These are phyloP conservation scores for Scortum barcoo DNA, from an alignment of 2,113 vertebrate species.

Conservation along the genomic window DNA sequence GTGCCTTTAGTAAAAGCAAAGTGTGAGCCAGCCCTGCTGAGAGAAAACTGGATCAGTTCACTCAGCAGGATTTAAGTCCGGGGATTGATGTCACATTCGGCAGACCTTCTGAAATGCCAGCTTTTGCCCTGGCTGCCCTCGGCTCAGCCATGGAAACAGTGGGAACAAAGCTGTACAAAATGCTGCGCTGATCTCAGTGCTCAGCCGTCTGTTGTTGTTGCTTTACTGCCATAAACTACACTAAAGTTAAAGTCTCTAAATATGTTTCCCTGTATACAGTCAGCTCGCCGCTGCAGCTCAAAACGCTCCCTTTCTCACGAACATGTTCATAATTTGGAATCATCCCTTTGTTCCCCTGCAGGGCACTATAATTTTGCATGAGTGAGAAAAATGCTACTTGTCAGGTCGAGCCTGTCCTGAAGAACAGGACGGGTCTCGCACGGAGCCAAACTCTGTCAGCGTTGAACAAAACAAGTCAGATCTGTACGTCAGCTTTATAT, in stretches of 20 bases:
- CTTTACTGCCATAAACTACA: not conserved
- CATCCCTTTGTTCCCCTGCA: not conserved
- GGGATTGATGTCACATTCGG: conserved; percentile 53
- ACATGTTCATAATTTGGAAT: not conserved
- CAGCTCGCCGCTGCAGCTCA: accelerated
- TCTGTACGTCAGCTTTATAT: not conserved
- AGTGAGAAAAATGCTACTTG: not conserved
- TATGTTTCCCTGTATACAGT: not conserved
- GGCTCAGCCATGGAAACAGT: conserved; percentile 15
- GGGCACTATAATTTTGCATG: not conserved
- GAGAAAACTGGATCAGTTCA: conserved; percentile 23
- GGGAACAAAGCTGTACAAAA: conserved; percentile 29
- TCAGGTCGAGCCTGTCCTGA: conserved; percentile 40
- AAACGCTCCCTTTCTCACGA: not conserved
- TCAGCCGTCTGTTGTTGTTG: not conserved
- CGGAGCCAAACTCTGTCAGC: not conserved
- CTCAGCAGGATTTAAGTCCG: conserved; percentile 45
- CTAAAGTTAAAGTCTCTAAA: too few species aligned
- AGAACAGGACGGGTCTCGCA: not conserved
- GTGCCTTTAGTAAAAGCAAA: not conserved
- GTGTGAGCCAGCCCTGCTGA: not conserved
- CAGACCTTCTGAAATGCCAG: conserved; percentile 48
- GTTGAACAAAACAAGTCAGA: not conserved
- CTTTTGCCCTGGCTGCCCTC: conserved; percentile 29
- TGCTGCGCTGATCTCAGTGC: not conserved